A percentile compares a stretch with the other conserved stretches of the same genome.
Evolutionary conservation across 2,797 vertebrate genomes (phyloP).

Genomic region (Hydrophis major): DNA sequence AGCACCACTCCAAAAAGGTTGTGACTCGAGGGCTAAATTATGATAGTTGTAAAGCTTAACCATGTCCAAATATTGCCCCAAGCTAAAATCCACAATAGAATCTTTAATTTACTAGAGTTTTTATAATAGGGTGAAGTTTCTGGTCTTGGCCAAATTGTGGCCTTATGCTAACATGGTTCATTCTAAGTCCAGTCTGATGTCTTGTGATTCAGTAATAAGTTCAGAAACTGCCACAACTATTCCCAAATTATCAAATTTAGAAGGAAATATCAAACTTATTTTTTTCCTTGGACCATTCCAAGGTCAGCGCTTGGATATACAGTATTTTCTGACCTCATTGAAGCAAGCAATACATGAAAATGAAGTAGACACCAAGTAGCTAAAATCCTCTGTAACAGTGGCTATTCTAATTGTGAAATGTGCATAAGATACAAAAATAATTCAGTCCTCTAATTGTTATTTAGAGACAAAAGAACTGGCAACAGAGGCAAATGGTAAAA

Average conservation of each 20-base stretch:
- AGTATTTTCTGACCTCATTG: not conserved
- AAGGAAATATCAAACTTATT: not conserved
- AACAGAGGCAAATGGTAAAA: not conserved
- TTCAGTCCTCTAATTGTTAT: not conserved
- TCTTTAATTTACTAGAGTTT: not conserved
- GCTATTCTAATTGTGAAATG: constrained; percentile 17
- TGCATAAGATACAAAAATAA: not conserved
- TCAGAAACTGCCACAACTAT: not conserved
- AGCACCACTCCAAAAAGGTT: not conserved
- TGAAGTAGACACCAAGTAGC: not conserved
- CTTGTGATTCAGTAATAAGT: not conserved
- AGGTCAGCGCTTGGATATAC: not conserved
- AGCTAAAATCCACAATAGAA: not conserved
- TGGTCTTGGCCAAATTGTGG: not conserved
- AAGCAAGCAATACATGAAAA: not conserved
- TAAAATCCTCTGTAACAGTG: not conserved
- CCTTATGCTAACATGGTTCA: not conserved
- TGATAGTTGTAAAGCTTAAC: not conserved
- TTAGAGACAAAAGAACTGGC: not conserved
- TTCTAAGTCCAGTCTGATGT: not conserved
- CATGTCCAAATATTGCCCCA: not conserved
- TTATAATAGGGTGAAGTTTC: not conserved
- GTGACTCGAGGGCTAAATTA: not conserved
- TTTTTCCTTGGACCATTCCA: not conserved
- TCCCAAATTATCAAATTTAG: not conserved